Conservation (phyloP, 2,113 vertebrate genomes). For the Archocentrus centrarchus region DNA sequence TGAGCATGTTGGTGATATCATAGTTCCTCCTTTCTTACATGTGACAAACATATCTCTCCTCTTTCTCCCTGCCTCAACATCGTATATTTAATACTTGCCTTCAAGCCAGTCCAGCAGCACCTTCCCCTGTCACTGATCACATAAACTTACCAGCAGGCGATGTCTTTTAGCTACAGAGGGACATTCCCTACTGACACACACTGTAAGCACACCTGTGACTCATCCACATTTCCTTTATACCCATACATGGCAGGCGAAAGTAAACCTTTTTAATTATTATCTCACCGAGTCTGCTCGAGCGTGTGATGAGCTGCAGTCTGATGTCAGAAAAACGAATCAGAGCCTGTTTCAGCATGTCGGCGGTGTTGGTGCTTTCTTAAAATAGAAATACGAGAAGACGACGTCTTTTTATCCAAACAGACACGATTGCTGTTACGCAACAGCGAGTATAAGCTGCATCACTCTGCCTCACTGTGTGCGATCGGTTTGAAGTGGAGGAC, state of each 20-base stretch:
- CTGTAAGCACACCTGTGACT: constrained; percentile 73
- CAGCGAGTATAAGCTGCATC: constrained; percentile 45
- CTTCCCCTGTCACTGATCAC: constrained; percentile 11
- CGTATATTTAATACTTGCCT: constrained; percentile 18
- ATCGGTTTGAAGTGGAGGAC: constrained; percentile 48
- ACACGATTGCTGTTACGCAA: constrained; percentile 62
- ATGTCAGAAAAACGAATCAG: constrained; percentile 44
- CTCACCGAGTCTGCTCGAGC: constrained; percentile 8
- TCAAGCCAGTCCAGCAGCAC: not conserved
- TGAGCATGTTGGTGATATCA: constrained; percentile 2
- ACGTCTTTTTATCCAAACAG: constrained; percentile 67
- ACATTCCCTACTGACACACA: constrained; percentile 51
- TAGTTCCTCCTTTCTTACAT: constrained; percentile 19
- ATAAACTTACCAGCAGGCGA: constrained; percentile 11
- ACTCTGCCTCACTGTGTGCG: constrained; percentile 22
- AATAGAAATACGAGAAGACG: constrained; percentile 67
- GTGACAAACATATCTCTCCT: constrained; percentile 19
- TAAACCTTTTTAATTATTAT: constrained; percentile 54
- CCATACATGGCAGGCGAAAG: constrained; percentile 57
- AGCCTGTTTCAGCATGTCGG: constrained; percentile 39
- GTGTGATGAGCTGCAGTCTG: constrained; percentile 5
- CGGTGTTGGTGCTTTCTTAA: constrained; percentile 48
- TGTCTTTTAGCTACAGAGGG: constrained; percentile 34
- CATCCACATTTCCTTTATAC: constrained; percentile 56
- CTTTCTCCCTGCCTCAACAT: constrained; percentile 23